Evolutionary conservation across 2,113 vertebrate genomes (phyloP), one percentile per base, ranked within the genome.

Genomic region (Xenopus laevis): DNA sequence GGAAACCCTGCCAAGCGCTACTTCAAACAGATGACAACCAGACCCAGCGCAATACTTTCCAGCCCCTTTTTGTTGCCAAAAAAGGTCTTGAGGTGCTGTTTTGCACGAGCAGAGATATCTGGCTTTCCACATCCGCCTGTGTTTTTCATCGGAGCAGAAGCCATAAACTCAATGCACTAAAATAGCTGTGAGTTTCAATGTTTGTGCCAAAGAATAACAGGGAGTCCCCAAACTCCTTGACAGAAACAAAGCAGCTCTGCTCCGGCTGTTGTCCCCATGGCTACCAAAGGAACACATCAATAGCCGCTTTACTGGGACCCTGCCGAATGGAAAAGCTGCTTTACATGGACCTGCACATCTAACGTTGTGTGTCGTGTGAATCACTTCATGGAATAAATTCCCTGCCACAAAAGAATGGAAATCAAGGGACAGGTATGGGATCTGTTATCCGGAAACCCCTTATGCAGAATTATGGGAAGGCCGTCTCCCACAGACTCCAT

Each of bases 171-270:
- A 70, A 70, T 27, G 65, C 58, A 75, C 73, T 75, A 53, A 75
- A 75, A 75, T 69, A 69, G 73, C 65, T 75, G 74, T 77, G 74
- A 77, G 20, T 70, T 77, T 21, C 47, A n/a, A 46, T 6, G 50
- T 46, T 21, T 1, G 17, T 64, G 74, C 74, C 74, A 77, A 63
- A 77, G 62, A 64, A 15, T 57, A 70, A 75, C 18, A 55, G 74
- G 74, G 66, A 77, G 59, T 77, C 74, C 74, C 74, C 74, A 47
- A 57, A 64, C 74, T n/a, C n/a, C 46, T 65, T 33, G n/a, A 16
- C 16, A 30, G 11, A 55, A 66, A 53, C 18, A 63, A 4, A 70
- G 63, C 46, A 70, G 67, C 15, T 15, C 18, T 33, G 7, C 40
- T 20, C n/a, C 50, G 13, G 45, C 17, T 44, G 7, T 8, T 1